phyloP scores from a whole-genome alignment of 1,140 invertebrate species.

The Hylaeus volcanicus region DNA sequence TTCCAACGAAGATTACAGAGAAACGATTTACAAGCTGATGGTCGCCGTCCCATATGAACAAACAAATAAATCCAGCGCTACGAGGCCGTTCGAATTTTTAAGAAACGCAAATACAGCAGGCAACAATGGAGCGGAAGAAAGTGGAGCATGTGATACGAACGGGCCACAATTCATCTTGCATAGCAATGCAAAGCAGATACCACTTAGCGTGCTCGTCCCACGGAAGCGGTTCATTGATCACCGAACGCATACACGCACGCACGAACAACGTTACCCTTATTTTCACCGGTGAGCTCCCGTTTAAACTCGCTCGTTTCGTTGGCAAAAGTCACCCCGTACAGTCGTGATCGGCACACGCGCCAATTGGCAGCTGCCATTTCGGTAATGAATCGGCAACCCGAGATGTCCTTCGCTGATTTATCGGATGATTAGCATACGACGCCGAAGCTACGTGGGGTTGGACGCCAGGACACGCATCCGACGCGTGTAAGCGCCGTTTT shows the following conservation, averaged over 20 bases:
- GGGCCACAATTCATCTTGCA: conserved; percentile 44
- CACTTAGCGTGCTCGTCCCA: conserved; percentile 44
- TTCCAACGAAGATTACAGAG: conserved; percentile 5
- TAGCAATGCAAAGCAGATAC: conserved; percentile 43
- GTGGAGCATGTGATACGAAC: conserved; percentile 24
- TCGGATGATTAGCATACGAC: conserved; percentile 63
- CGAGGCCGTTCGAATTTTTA: neutral
- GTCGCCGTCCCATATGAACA: neutral
- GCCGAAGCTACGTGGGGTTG: conserved; percentile 37
- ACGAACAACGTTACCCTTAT: conserved; percentile 10
- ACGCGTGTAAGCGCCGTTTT: conserved; percentile 5
- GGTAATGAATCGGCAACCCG: conserved; percentile 60
- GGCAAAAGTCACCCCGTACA: conserved; percentile 24
- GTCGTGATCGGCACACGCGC: conserved; percentile 58
- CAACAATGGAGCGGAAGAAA: conserved; percentile 43
- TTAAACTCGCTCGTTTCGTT: conserved; percentile 21
- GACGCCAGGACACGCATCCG: conserved; percentile 12
- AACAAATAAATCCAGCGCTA: neutral
- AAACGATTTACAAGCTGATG: neutral
- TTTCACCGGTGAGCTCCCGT: neutral
- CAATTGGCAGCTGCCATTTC: conserved; percentile 68
- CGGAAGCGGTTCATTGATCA: conserved; percentile 49
- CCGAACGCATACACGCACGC: neutral
- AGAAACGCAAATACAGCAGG: conserved; percentile 15
- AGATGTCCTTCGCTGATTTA: conserved; percentile 62